These are phyloP conservation scores for Tetramorium alpestre DNA, from an alignment of 1,140 invertebrate genomes.

Conservation along the genomic window DNA sequence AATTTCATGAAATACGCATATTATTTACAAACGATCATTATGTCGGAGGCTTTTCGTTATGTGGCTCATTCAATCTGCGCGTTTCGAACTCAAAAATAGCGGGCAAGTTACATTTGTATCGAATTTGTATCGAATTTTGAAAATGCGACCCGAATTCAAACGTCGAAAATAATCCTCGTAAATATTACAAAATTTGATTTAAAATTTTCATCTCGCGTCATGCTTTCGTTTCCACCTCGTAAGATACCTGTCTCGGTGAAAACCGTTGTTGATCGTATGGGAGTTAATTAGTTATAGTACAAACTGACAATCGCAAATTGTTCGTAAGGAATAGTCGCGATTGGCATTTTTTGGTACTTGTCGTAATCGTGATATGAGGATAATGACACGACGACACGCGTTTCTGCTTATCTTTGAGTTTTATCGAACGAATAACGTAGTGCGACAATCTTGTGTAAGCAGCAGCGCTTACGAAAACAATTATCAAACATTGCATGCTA, in stretches of 20 bases:
- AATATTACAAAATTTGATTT: too few species aligned
- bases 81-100: not conserved
- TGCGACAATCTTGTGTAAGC: not conserved
- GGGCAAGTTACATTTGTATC: not conserved
- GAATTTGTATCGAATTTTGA: not conserved
- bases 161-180: not conserved
- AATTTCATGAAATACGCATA: not conserved
- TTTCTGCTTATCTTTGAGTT: not conserved
- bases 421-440: not conserved
- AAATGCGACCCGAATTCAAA: not conserved
- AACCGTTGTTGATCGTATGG: not conserved
- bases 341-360: not conserved
- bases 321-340: not conserved
- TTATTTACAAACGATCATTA: slow-evolving; percentile 6
- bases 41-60: not conserved
- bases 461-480: too few species aligned
- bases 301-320: slow-evolving; percentile 3
- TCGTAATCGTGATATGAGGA: not conserved
- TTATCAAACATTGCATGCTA: not conserved
- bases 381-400: too few species aligned
- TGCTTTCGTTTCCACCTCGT: not conserved
- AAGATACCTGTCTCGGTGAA: not conserved
- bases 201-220: not conserved
- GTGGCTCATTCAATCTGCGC: not conserved
- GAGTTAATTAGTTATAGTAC: not conserved